Evolutionary conservation across 2,113 vertebrate genomes (phyloP).

Genomic region (Cathartes aura): DNA sequence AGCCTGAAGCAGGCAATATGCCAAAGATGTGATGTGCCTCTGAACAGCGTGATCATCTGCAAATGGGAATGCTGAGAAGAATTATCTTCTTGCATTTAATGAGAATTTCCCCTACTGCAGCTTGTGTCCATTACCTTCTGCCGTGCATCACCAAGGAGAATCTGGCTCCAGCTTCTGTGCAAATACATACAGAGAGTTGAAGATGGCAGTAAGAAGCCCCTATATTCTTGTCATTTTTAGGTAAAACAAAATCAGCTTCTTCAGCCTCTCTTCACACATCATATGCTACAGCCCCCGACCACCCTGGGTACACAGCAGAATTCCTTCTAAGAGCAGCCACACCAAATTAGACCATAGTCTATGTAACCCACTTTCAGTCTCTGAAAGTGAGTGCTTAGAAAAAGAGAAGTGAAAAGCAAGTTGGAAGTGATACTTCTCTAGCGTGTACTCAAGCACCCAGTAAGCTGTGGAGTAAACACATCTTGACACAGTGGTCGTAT

Average conservation of each 20-base stretch:
- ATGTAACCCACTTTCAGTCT: neutral
- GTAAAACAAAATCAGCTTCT: neutral
- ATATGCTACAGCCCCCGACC: neutral
- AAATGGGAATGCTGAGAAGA: neutral
- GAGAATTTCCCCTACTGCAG: neutral
- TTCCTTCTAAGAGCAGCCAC: neutral
- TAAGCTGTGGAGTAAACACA: neutral
- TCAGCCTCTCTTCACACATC: neutral
- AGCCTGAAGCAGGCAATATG: neutral
- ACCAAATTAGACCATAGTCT: neutral
- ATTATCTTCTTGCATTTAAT: neutral
- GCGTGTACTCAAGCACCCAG: neutral
- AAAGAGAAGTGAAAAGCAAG: neutral
- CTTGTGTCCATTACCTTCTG: neutral
- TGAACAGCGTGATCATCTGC: neutral
- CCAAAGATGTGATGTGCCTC: rapidly evolving
- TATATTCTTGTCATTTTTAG: neutral
- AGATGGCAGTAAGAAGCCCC: neutral
- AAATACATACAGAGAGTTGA: neutral
- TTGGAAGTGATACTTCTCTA: neutral
- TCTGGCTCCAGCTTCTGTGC: neutral
- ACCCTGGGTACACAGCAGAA: neutral
- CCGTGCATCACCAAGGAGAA: rapidly evolving
- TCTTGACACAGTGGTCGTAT: neutral
- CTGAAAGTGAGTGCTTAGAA: neutral